These are phyloP conservation scores for Semicossyphus pulcher DNA, from an alignment of 2,113 vertebrate species.

Conservation along the genomic window DNA sequence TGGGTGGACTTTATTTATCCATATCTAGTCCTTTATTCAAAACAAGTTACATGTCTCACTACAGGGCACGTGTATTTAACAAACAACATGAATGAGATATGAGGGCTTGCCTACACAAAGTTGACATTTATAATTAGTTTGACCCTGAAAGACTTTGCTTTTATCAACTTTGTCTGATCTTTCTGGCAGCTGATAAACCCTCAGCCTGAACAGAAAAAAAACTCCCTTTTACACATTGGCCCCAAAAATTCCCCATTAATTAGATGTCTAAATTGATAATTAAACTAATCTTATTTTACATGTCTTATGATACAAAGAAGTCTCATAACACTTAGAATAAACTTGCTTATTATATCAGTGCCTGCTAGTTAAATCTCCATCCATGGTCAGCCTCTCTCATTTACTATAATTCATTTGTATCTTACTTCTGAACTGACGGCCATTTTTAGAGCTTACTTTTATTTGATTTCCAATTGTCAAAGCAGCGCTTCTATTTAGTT, in stretches of 20 bases:
- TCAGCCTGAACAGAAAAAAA: conserved; percentile 22
- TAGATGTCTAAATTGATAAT: conserved; percentile 24
- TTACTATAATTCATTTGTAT: neutral
- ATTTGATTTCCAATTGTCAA: too few species aligned
- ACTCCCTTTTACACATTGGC: conserved; percentile 28
- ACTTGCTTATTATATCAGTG: too few species aligned
- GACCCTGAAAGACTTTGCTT: conserved; percentile 22
- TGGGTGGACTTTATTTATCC: too few species aligned
- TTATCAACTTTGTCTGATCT: conserved; percentile 37
- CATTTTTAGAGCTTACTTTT: neutral
- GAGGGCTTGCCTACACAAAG: too few species aligned
- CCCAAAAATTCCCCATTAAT: conserved; percentile 46
- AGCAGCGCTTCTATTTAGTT: neutral
- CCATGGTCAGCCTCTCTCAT: too few species aligned
- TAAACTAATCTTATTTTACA: too few species aligned
- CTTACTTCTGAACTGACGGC: neutral
- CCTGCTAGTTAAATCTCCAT: too few species aligned
- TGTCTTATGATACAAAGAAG: neutral
- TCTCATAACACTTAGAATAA: too few species aligned
- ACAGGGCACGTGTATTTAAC: neutral
- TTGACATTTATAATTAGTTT: conserved; percentile 1
- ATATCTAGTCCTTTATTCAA: too few species aligned
- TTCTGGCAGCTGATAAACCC: conserved; percentile 36
- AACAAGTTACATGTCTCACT: neutral
- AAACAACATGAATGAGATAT: neutral